These are phyloP conservation scores for Helostoma temminkii DNA, from an alignment of 2,797 vertebrate genomes.

Conservation along the genomic window DNA sequence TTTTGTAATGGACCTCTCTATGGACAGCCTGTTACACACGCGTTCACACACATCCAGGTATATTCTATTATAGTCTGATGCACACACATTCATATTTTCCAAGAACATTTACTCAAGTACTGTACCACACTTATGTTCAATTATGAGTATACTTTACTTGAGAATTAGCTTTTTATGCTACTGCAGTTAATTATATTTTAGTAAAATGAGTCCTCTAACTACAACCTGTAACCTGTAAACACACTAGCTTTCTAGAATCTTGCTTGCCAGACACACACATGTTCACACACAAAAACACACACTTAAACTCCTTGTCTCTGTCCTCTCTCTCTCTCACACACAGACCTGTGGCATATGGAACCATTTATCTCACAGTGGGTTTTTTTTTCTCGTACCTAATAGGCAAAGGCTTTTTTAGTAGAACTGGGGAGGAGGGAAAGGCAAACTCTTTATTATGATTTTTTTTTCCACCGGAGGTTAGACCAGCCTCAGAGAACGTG, in stretches of 20 bases:
- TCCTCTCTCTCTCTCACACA: slow-evolving; percentile 23
- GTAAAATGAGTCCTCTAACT: background rate
- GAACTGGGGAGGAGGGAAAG: slow-evolving; percentile 51
- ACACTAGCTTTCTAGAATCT: no score
- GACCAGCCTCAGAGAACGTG: slow-evolving; percentile 31
- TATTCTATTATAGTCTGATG: background rate
- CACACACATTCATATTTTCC: background rate
- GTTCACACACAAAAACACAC: slow-evolving; percentile 8
- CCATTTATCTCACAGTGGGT: slow-evolving; percentile 76
- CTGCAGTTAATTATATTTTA: background rate
- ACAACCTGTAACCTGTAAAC: no score
- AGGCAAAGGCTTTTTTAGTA: slow-evolving; percentile 70
- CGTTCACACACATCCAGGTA: background rate
- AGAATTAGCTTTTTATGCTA: background rate
- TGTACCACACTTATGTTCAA: background rate
- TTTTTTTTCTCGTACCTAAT: slow-evolving; percentile 64
- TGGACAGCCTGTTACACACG: slow-evolving; percentile 5
- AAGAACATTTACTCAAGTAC: background rate
- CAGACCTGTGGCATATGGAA: slow-evolving; percentile 76
- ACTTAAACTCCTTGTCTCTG: background rate
- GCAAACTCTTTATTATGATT: slow-evolving; percentile 72
- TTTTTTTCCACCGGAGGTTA: slow-evolving; percentile 55
- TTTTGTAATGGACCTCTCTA: slow-evolving; percentile 28
- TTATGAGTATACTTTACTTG: background rate
- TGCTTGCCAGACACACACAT: slow-evolving; percentile 5